Base-by-base conservation (phyloP, 1,140 invertebrate species). In the Ridgeia piscesae region DNA sequence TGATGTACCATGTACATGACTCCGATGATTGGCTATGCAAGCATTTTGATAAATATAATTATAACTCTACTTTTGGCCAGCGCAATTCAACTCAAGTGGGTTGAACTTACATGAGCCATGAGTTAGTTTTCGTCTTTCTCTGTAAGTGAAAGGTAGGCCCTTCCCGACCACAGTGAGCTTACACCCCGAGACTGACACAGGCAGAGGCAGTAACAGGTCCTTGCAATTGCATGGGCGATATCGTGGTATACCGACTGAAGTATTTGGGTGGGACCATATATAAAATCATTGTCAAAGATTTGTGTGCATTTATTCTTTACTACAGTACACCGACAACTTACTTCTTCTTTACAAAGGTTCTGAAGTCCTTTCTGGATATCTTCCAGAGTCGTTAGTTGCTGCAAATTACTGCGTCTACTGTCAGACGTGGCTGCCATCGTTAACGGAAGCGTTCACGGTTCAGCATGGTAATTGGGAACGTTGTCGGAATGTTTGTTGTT, bases 301-400 rank as follows among this genome's bases (percentile, higher is more conserved):
- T 27, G 58, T 31, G 27, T 77, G 48, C 48, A 8, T 77, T 17
- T 77, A 77, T 77, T 77, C 17, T 21, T 77, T 21, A 21, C 27
- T 14, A 77, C 58, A 9, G 27, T 31, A 77, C 0, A 17, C 14
- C 27, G 17, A 77, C 58, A 21, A 77, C 58, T 31, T 77, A 77
- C 58, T 77, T 77, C 58, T 77, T 77, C 58, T 77, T 77, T 77
- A 77, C 58, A 77, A 77, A 77, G 58, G 58, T 77, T 77, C 27
- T 77, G 58, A 27, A 77, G 58, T 4, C 58, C 58, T 77, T 77
- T 77, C 58, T 77, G 58, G 58, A 77, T 77, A 77, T 77, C 58
- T 77, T 77, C 58, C 27, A 77, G 17, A 77, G 58, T 77, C 27
- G 58, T 77, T 77, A 77, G 58, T 4, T 77, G 58, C 58, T 77